Conservation (phyloP, 2,113 vertebrate genomes). For the Carollia perspicillata region DNA sequence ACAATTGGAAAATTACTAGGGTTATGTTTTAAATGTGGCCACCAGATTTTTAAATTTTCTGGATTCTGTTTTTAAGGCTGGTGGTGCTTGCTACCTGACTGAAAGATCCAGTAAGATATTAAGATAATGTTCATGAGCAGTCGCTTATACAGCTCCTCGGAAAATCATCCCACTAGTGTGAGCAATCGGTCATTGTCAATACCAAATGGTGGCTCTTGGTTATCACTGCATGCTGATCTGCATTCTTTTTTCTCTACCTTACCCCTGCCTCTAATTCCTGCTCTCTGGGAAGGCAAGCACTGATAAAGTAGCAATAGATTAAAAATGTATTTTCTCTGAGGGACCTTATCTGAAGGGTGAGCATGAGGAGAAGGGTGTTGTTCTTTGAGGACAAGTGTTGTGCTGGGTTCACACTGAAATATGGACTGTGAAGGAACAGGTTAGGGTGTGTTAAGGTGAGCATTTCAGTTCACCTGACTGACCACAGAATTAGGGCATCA, state of each 20-base stretch:
- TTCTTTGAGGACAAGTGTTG: not conserved
- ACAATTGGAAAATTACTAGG: not conserved
- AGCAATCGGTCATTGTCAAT: not conserved
- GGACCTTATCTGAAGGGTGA: not conserved
- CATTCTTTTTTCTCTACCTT: not conserved
- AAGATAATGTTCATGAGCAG: not conserved
- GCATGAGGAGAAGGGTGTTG: not conserved
- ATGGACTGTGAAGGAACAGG: not conserved
- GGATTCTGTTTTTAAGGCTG: not conserved
- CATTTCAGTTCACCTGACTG: not conserved
- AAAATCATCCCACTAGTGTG: not conserved
- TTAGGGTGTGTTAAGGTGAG: not conserved
- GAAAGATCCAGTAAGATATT: not conserved
- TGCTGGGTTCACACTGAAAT: not conserved
- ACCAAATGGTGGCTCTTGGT: not conserved
- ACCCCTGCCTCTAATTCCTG: not conserved
- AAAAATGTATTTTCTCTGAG: not conserved
- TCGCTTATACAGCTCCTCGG: not conserved
- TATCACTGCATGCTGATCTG: accelerated
- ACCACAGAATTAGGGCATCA: not conserved
- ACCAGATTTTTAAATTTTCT: not conserved
- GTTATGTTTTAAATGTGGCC: not conserved
- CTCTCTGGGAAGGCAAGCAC: accelerated
- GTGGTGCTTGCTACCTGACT: not conserved
- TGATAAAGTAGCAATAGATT: not conserved